Evolutionary conservation across 1,140 invertebrate species (phyloP).

Genomic region (Pomacea maculata): DNA sequence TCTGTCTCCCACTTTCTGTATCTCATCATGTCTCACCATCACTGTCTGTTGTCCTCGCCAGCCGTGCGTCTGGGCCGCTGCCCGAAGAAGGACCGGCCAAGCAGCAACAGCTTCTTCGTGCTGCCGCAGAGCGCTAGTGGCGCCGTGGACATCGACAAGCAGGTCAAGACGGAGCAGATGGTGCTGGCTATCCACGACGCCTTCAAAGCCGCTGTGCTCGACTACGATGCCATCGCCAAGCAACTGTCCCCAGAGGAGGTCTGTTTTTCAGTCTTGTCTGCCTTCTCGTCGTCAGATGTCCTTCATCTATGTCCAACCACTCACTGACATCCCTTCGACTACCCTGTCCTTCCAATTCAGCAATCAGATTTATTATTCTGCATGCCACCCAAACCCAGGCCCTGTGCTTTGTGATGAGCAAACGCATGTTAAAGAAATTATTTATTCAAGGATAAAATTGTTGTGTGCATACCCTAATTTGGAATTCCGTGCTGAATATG

Average conservation of each 20-base stretch:
- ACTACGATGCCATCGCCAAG: conserved; percentile 30
- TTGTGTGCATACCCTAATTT: no score
- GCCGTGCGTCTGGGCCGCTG: conserved; percentile 49
- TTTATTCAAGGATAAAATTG: no score
- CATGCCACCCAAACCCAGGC: no score
- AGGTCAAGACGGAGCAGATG: conserved; percentile 51
- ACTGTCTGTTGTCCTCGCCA: conserved; percentile 13
- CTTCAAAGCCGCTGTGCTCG: conserved; percentile 35
- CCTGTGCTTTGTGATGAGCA: no score
- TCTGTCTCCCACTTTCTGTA: not conserved
- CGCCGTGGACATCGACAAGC: conserved; percentile 43
- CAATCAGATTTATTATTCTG: no score
- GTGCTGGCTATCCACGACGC: conserved; percentile 49
- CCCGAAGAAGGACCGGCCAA: conserved; percentile 50
- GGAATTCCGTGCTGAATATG: no score
- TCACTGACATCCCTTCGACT: no score
- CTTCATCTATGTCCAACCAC: no score
- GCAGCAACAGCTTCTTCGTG: conserved; percentile 46
- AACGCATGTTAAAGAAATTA: no score
- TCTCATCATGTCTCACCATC: not conserved
- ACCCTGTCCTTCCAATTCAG: no score
- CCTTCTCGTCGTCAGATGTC: no score
- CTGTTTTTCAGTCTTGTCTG: not conserved
- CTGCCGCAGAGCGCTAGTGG: conserved; percentile 43
- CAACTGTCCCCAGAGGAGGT: conserved; percentile 25